phyloP scores from a whole-genome alignment of 2,888 invertebrate species.

The Cerceris rybyensis region DNA sequence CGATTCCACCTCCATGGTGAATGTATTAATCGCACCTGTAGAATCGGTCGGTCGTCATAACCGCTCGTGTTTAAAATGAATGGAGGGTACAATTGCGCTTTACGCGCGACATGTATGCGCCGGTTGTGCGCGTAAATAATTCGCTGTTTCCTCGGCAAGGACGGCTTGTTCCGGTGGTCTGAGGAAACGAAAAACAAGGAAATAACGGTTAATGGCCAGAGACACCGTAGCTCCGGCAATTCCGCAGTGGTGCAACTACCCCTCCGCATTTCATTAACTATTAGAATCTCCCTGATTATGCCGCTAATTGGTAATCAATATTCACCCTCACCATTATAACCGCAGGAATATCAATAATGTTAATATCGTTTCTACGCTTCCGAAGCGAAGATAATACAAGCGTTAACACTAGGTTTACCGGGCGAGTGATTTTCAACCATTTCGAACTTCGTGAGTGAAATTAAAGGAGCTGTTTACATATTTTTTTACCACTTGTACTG shows the following conservation, averaged over 20 bases:
- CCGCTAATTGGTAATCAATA: constrained; percentile 72
- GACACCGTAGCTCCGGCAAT: background rate
- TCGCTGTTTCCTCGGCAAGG: constrained; percentile 1
- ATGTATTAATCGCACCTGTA: background rate
- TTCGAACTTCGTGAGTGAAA: too few species aligned
- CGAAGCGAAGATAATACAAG: constrained; percentile 35
- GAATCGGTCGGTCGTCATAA: background rate
- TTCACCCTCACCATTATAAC: constrained; percentile 65
- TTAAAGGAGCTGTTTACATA: too few species aligned
- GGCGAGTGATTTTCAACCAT: too few species aligned
- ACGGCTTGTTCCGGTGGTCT: background rate
- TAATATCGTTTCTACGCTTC: constrained; percentile 41
- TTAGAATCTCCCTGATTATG: constrained; percentile 66
- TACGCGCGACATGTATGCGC: background rate
- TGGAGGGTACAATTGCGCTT: background rate
- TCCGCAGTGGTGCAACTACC: constrained; percentile 18
- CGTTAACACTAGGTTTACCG: too few species aligned
- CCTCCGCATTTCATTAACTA: constrained; percentile 58
- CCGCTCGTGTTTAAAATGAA: background rate
- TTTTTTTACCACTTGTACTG: too few species aligned
- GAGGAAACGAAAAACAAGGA: constrained; percentile 2
- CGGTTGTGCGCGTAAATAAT: background rate
- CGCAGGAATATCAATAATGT: constrained; percentile 45
- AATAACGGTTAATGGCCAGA: constrained; percentile 22
- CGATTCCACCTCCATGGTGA: too few species aligned